These are phyloP conservation scores for Drosophila conformis DNA, from an alignment of 2,888 invertebrate genomes.

Conservation along the genomic window DNA sequence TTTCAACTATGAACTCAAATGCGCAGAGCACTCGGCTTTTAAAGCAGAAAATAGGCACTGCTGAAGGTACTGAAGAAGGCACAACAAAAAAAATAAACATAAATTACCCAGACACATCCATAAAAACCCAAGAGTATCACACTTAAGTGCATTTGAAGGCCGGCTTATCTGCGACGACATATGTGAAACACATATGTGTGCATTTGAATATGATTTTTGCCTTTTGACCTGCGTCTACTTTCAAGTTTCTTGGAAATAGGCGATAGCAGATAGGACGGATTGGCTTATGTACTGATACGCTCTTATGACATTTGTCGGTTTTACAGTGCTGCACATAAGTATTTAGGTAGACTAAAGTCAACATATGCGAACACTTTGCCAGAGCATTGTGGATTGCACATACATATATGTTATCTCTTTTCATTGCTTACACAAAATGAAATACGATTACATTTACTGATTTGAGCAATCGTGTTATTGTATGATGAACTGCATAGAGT, in stretches of 20 bases:
- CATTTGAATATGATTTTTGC: background rate
- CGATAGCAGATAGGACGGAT: slow-evolving; percentile 2
- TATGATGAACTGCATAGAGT: background rate
- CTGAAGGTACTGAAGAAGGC: background rate
- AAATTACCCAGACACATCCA: slow-evolving; percentile 13
- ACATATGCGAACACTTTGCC: background rate
- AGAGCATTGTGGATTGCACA: background rate
- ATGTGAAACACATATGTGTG: background rate
- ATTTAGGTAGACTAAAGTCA: background rate
- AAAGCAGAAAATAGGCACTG: slow-evolving; percentile 9
- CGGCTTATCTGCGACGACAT: slow-evolving; percentile 7
- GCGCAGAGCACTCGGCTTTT: slow-evolving; percentile 14
- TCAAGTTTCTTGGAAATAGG: background rate
- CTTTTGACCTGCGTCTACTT: slow-evolving; percentile 1
- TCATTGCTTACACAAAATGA: background rate
- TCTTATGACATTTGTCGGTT: background rate
- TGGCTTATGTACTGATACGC: slow-evolving; percentile 6
- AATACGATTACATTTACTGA: background rate
- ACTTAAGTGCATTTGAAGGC: slow-evolving; percentile 9
- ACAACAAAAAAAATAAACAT: slow-evolving; percentile 5
- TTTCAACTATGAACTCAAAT: slow-evolving; percentile 22
- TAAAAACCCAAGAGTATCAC: slow-evolving; percentile 1
- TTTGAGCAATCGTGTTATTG: background rate
- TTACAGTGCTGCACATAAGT: slow-evolving; percentile 3
- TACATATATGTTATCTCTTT: background rate